Percentiles rank a stretch among this genome's conserved stretches.
Evolutionary conservation across 2,888 invertebrate species (phyloP).

Genomic region (Dorcus parallelipipedus): DNA sequence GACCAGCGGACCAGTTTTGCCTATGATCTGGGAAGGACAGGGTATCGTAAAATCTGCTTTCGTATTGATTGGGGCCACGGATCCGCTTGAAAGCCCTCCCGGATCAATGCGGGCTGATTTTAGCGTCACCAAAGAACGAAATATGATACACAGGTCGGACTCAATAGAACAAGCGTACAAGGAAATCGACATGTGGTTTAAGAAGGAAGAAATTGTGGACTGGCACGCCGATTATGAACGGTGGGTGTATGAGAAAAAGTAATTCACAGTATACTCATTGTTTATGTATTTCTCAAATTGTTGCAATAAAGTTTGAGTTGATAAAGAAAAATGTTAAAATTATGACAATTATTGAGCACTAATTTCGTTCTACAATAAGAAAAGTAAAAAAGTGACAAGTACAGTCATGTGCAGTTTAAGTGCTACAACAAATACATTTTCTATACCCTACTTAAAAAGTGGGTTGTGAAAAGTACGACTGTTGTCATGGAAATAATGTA

Average conservation of each 20-base stretch:
- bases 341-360: no score
- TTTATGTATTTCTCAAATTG: no score
- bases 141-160: conserved; percentile 93
- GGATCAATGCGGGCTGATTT: conserved; percentile 95
- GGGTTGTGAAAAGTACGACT: no score
- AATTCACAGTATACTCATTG: background rate
- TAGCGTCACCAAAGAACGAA: conserved; percentile 88
- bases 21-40: conserved; percentile 92
- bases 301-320: no score
- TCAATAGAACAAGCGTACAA: conserved; percentile 87
- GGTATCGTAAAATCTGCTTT: conserved; percentile 89
- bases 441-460: no score
- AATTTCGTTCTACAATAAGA: no score
- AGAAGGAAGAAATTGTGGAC: conserved; percentile 68
- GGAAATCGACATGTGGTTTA: conserved; percentile 92
- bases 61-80: conserved; percentile 90
- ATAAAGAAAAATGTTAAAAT: no score
- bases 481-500: no score
- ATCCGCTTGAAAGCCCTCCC: conserved; percentile 87
- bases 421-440: no score
- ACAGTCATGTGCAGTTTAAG: no score
- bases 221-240: conserved; percentile 74
- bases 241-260: conserved; percentile 49
- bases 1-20: conserved; percentile 82
- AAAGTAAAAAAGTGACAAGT: no score